Evolutionary conservation across 30 jellyfish, hydroid and myxozoan species (phyloP).

Genomic region (Aurelia sp.): DNA sequence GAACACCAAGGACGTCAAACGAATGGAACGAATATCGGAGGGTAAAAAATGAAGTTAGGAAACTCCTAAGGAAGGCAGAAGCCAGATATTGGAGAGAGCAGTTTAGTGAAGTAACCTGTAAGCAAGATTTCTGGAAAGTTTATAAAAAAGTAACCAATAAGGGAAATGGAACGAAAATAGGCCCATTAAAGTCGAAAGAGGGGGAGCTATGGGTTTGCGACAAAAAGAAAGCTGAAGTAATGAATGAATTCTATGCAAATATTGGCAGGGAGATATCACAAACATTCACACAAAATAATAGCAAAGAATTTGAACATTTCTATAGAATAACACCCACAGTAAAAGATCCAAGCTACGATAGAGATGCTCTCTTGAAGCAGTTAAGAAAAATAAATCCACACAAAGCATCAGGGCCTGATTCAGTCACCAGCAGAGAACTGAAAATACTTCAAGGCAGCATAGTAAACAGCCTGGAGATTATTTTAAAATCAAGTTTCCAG

Average conservation of each 20-base stretch:
- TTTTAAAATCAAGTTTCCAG: too few species aligned
- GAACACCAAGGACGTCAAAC: not conserved
- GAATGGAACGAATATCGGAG: not conserved
- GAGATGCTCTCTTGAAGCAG: too few species aligned
- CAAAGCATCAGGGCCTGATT: too few species aligned
- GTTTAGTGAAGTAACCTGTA: slow-evolving; percentile 11
- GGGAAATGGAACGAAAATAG: not conserved
- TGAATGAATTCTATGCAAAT: slow-evolving; percentile 39
- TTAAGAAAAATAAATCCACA: too few species aligned
- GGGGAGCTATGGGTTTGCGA: not conserved
- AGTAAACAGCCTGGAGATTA: too few species aligned
- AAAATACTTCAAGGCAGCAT: too few species aligned
- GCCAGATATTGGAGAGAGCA: slow-evolving; percentile 27
- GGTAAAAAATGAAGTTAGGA: not conserved
- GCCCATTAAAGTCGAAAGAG: slow-evolving; percentile 26
- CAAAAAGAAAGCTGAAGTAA: slow-evolving; percentile 32
- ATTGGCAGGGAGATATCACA: slow-evolving; percentile 40
- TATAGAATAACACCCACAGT: slow-evolving; percentile 44
- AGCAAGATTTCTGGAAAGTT: slow-evolving; percentile 44
- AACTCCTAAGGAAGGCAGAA: not conserved
- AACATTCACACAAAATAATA: not conserved
- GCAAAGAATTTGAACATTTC: not conserved
- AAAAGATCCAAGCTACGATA: not conserved
- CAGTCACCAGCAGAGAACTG: too few species aligned
- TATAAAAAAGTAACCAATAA: slow-evolving; percentile 1